phyloP scores from a whole-genome alignment of 1,140 invertebrate genomes.

The Brachionus sp. region DNA sequence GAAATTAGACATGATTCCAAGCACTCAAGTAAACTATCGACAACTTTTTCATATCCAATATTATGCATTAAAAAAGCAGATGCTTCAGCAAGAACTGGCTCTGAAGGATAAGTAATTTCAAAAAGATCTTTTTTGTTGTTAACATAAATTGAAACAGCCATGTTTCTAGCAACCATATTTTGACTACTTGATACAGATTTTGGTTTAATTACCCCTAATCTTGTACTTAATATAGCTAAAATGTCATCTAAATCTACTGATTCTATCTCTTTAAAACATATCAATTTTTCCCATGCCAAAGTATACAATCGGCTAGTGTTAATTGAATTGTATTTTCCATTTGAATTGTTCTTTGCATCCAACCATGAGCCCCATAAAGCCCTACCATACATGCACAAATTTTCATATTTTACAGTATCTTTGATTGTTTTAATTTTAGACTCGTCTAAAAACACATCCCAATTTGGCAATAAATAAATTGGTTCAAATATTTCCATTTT shows the following conservation, averaged over 20 bases:
- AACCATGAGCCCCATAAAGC: slow-evolving; percentile 6
- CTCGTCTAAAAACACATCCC: background rate
- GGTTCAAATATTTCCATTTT: slow-evolving; percentile 6
- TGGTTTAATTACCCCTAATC: background rate
- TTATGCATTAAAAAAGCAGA: background rate
- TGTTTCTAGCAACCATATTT: background rate
- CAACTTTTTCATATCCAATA: background rate
- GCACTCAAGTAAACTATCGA: background rate
- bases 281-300: background rate
- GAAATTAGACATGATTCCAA: background rate
- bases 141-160: background rate
- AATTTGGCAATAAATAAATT: slow-evolving; percentile 22
- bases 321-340: background rate
- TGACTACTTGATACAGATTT: background rate
- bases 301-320: background rate
- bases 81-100: background rate
- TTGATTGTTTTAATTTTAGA: background rate
- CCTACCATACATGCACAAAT: background rate
- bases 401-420: slow-evolving; percentile 14
- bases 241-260: background rate
- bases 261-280: background rate
- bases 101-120: slow-evolving; percentile 12
- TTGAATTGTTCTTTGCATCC: background rate
- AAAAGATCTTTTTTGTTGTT: background rate
- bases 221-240: background rate